Percentiles rank a stretch among this genome's conserved stretches.
Evolutionary conservation across 2,797 vertebrate species (phyloP).

Genomic region (Spatula clypeata): DNA sequence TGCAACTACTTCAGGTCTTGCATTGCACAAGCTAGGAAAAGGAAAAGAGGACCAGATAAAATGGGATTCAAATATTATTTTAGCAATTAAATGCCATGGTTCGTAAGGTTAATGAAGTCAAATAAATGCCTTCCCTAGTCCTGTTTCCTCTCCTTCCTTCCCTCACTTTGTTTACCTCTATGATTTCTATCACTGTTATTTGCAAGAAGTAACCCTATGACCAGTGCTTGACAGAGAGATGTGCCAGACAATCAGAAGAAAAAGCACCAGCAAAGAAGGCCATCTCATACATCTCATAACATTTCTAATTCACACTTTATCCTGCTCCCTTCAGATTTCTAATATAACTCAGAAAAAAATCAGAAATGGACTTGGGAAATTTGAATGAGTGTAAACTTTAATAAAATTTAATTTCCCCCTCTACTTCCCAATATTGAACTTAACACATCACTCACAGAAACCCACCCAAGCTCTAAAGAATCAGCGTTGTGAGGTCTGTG

Average conservation of each 20-base stretch:
- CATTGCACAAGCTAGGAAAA: not conserved
- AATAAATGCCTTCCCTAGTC: not conserved
- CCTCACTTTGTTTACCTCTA: not conserved
- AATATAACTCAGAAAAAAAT: not conserved
- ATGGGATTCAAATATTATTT: slow-evolving; percentile 1
- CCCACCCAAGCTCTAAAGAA: slow-evolving; percentile 55
- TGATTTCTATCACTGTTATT: not conserved
- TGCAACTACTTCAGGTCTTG: not conserved
- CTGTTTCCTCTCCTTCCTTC: not conserved
- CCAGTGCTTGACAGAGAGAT: not conserved
- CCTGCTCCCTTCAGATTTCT: not conserved
- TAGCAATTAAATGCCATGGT: not conserved
- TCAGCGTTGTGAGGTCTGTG: slow-evolving; percentile 54
- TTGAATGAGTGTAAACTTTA: not conserved
- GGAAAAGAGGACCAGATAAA: not conserved
- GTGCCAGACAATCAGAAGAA: not conserved
- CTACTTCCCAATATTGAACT: not conserved
- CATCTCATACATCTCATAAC: not conserved
- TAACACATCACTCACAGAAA: slow-evolving; percentile 43
- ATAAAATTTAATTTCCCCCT: slow-evolving; percentile 43
- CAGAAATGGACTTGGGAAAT: not conserved
- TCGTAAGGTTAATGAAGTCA: slow-evolving; percentile 16
- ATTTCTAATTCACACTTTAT: not conserved
- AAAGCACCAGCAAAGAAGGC: not conserved
- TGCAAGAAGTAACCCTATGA: not conserved